phyloP scores from a whole-genome alignment of 2,797 vertebrate species.

The Dermochelys coriacea region DNA sequence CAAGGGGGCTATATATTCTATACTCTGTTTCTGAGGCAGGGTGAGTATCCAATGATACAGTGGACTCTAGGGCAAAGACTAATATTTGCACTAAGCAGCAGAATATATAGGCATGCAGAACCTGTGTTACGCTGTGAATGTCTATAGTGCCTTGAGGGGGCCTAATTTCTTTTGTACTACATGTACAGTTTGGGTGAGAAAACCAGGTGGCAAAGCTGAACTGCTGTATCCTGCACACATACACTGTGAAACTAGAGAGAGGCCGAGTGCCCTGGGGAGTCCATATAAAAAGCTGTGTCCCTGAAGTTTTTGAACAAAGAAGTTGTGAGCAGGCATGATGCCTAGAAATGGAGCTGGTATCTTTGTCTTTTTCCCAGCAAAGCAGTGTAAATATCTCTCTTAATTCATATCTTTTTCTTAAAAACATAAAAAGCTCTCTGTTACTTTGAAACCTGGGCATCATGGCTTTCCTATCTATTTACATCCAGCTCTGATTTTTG shows the following conservation, averaged over 20 bases:
- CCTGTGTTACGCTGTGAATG: conserved; percentile 59
- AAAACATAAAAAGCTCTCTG: background rate
- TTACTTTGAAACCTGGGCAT: conserved; percentile 59
- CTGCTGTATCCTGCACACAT: conserved; percentile 75
- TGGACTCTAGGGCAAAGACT: background rate
- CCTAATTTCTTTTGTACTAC: conserved; percentile 50
- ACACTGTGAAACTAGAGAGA: conserved; percentile 64
- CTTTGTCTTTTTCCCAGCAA: background rate
- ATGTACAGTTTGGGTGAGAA: conserved; percentile 57
- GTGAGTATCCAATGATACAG: background rate
- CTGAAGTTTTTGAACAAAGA: conserved; percentile 59
- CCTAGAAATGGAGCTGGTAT: background rate
- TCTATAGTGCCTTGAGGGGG: conserved; percentile 64
- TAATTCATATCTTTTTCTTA: conserved; percentile 26
- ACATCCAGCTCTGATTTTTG: background rate
- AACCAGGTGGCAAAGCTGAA: conserved; percentile 57
- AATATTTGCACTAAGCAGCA: conserved; percentile 42
- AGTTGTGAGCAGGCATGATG: conserved; percentile 23
- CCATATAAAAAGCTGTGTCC: background rate
- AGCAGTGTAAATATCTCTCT: conserved; percentile 51
- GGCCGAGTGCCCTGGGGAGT: conserved; percentile 57
- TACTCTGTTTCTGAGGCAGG: background rate
- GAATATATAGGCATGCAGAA: conserved; percentile 64
- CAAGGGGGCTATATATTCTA: background rate
- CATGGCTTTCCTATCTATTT: background rate